phyloP scores from a whole-genome alignment of 2,888 invertebrate genomes.

The Miltochrista miniata region DNA sequence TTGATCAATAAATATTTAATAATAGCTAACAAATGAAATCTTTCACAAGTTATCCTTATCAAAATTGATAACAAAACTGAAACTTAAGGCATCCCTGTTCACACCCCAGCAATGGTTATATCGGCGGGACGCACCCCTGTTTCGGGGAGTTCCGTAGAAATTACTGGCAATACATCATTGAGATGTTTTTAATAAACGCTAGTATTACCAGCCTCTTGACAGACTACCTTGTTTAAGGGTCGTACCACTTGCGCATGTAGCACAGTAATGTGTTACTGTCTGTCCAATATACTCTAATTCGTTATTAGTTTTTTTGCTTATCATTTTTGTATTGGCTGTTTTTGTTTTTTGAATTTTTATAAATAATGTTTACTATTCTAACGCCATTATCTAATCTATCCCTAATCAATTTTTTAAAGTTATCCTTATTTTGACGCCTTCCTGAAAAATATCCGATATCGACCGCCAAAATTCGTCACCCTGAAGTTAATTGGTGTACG shows the following conservation, averaged over 20 bases:
- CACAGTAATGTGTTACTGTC: conserved; percentile 20
- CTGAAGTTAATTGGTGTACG: too few relatives aligned
- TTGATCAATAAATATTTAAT: too few relatives aligned
- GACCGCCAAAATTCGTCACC: too few relatives aligned
- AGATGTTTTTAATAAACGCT: conserved; percentile 76
- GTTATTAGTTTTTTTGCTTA: too few relatives aligned
- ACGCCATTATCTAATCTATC: too few relatives aligned
- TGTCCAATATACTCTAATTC: background rate
- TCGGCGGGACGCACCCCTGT: conserved; percentile 32
- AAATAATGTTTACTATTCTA: too few relatives aligned
- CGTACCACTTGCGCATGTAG: conserved; percentile 27
- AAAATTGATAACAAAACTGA: background rate
- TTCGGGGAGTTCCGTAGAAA: conserved; percentile 58
- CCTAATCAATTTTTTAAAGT: too few relatives aligned
- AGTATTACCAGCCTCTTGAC: conserved; percentile 43
- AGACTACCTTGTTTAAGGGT: conserved; percentile 44
- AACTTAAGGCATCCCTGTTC: conserved; percentile 25
- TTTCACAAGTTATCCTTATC: background rate
- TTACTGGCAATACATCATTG: conserved; percentile 76
- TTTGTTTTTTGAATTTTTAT: too few relatives aligned
- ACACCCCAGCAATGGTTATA: conserved; percentile 10
- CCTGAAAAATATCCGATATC: too few relatives aligned
- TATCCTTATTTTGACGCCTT: too few relatives aligned
- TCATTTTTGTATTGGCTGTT: too few relatives aligned
- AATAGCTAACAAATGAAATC: too few relatives aligned